Evolutionary conservation across 2,888 invertebrate genomes (phyloP).

Genomic region (Dilophus febrilis): DNA sequence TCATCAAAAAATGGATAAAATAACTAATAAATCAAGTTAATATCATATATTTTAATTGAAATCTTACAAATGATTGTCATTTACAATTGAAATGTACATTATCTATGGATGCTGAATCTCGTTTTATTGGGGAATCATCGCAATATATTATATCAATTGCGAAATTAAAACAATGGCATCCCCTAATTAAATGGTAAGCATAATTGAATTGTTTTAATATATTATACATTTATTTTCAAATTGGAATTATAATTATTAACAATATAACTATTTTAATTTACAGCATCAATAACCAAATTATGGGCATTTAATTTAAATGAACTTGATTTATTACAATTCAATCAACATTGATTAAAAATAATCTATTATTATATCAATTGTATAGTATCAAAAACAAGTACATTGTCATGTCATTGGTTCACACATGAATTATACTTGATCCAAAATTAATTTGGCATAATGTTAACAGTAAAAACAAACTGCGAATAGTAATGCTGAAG

Average conservation of each 20-base stretch:
- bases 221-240: conserved; percentile 2
- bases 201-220: background rate
- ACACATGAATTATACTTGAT: conserved; percentile 62
- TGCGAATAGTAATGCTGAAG: conserved; percentile 35
- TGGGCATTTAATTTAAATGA: conserved; percentile 83
- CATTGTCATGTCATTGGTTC: too few relatives aligned
- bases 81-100: conserved; percentile 32
- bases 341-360: conserved; percentile 63
- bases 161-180: conserved; percentile 57
- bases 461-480: conserved; percentile 38
- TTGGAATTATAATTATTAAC: conserved; percentile 5
- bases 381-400: too few relatives aligned
- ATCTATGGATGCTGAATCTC: conserved; percentile 40
- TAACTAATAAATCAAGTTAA: too few relatives aligned
- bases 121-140: conserved; percentile 54
- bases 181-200: conserved; percentile 49
- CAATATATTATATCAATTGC: conserved; percentile 51
- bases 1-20: too few relatives aligned
- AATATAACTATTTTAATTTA: conserved; percentile 5
- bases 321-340: conserved; percentile 48
- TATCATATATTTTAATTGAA: too few relatives aligned
- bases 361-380: conserved; percentile 43
- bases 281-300: conserved; percentile 65
- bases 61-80: too few relatives aligned
- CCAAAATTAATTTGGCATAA: conserved; percentile 30